Base-by-base conservation (phyloP, 2,113 vertebrate genomes). In the sheep (Ovis aries) region DNA sequence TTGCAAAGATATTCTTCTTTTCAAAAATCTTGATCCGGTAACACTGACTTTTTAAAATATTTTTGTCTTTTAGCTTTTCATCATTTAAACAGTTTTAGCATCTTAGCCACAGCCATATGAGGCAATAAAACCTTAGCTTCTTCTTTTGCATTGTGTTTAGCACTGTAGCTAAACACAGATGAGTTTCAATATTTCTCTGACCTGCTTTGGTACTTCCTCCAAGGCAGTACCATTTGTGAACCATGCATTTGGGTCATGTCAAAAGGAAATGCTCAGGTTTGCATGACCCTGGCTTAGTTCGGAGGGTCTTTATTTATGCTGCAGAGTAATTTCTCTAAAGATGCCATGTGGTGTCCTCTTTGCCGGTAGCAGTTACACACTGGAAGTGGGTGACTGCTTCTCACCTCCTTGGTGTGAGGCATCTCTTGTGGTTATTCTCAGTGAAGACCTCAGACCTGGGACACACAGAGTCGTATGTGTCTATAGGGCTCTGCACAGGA, bases 1-100 rank as follows among this genome's bases (percentile, higher is more conserved):
- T 84, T 99, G 99, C 98, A 99, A 99, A 99, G 99, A 99, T 98
- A 99, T 99, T 98, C 99, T 99, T 40, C 98, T 99, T 94, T 99
- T 99, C 98, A 99, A 99, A 99, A 99, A 99, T 98, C 99, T 99
- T 89, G 99, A 99, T 98, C 99, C 99, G 99, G 99, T 99, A 99
- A 98, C 67, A 53, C 3, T 8, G 59, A 45, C 21, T 97, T 91
- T 82, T 85, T 83, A 50, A 84, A 88, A 50, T 74, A 60, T 83
- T 87, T 90, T 94, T 95, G n/a, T 88, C 33, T 87, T 87, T 95
- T 31, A 52, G 21, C 15, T 92, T 97, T 96, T 87, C 88, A 78
- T 81, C n/a, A 84, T 64, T 83, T 92, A 74, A 57, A 78, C 23
- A 95, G 6, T 80, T 95, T 90, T 60, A 92, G 36, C 7, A 43